These are phyloP conservation scores for Pharmacophagus antenor DNA, from an alignment of 2,888 invertebrate species.

Conservation along the genomic window DNA sequence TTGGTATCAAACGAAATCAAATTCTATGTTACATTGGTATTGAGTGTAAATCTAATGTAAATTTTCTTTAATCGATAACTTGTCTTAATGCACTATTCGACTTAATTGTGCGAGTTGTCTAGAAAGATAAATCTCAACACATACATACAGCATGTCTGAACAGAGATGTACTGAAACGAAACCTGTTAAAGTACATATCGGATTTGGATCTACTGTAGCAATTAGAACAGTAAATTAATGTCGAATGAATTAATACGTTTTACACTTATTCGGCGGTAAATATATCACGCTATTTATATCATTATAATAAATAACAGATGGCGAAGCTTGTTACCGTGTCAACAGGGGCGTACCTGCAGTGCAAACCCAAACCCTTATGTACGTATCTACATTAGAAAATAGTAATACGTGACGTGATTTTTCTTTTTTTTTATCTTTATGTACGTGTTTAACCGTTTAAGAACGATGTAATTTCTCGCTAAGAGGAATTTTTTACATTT, in stretches of 20 bases:
- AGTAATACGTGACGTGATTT: too few relatives aligned
- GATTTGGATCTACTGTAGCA: background rate
- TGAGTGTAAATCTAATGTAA: background rate
- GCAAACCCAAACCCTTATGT: too few relatives aligned
- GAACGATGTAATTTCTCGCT: too few relatives aligned
- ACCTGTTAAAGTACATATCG: background rate
- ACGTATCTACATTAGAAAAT: too few relatives aligned
- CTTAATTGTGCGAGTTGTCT: background rate
- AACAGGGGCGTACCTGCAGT: too few relatives aligned
- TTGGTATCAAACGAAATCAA: background rate
- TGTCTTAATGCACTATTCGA: background rate
- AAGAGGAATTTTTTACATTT: too few relatives aligned
- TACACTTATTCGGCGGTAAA: too few relatives aligned
- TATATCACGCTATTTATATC: too few relatives aligned
- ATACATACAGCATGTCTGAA: background rate
- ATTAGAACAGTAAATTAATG: too few relatives aligned
- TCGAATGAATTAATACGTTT: background rate
- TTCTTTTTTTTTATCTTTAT: too few relatives aligned
- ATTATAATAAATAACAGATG: conserved; percentile 40
- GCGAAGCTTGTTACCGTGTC: background rate
- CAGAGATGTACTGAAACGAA: background rate
- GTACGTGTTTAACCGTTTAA: too few relatives aligned
- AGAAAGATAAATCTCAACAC: background rate
- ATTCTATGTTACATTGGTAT: background rate
- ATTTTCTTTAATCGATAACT: background rate